Conservation (phyloP, 1,140 invertebrate genomes). For the Zaprionus camerounensis region DNA sequence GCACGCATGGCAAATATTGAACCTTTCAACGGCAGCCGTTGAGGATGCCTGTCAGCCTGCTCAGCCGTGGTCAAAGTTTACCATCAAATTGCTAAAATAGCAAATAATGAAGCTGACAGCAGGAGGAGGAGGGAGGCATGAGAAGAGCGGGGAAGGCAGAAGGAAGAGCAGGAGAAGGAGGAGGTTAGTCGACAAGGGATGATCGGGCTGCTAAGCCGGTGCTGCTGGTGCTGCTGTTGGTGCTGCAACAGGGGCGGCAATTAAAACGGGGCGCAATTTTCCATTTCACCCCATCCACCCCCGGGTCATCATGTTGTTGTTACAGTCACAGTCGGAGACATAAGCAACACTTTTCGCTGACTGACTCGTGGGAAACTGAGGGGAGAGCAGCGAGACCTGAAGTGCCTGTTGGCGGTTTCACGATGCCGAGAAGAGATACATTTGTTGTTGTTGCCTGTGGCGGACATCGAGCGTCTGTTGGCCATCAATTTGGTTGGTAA, state of each 20-base stretch:
- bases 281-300: constrained; percentile 6
- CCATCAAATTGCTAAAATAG: constrained; percentile 82
- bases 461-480: constrained; percentile 76
- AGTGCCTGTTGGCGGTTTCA: constrained; percentile 74
- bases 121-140: constrained; percentile 4
- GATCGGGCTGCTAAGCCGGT: constrained; percentile 71
- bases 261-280: constrained; percentile 67
- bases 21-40: constrained; percentile 45
- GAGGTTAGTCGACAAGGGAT: constrained; percentile 51
- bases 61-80: constrained; percentile 72
- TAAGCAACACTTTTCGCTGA: constrained; percentile 65
- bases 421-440: constrained; percentile 64
- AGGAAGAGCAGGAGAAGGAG: not conserved
- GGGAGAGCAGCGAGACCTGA: constrained; percentile 34
- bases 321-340: constrained; percentile 55
- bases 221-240: constrained; percentile 22
- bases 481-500: constrained; percentile 73
- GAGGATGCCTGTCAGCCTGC: constrained; percentile 44
- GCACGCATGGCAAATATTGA: constrained; percentile 38
- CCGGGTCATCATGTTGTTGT: constrained; percentile 57
- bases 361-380: constrained; percentile 59
- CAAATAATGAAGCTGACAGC: constrained; percentile 81
- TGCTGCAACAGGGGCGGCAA: constrained; percentile 64
- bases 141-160: constrained; percentile 1
- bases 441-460: constrained; percentile 64